Conservation (phyloP, 2,113 vertebrate species). For the Xenopus borealis region DNA sequence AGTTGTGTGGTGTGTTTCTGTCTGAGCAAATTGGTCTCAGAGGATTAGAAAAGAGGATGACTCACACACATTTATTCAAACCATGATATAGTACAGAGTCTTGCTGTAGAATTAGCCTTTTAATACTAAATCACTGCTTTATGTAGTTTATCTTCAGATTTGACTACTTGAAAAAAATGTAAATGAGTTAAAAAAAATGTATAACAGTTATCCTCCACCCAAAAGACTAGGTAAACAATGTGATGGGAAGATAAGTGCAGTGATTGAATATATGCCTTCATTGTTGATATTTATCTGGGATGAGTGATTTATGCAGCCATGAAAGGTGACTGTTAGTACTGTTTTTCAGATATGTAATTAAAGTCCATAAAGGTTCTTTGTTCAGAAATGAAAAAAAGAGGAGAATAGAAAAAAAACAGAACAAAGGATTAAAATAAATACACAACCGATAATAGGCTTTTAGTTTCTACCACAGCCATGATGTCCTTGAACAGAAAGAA, state of each 20-base stretch:
- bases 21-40: too few species aligned
- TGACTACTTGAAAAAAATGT: too few species aligned
- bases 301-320: constrained; percentile 33
- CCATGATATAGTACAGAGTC: too few species aligned
- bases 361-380: constrained; percentile 35
- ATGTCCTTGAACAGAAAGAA: constrained; percentile 44
- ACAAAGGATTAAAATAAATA: constrained; percentile 35
- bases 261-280: constrained; percentile 14
- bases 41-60: too few species aligned
- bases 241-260: constrained; percentile 23
- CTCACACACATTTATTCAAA: too few species aligned
- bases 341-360: constrained; percentile 46
- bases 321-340: constrained; percentile 25
- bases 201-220: too few species aligned
- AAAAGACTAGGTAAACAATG: constrained; percentile 12
- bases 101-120: too few species aligned
- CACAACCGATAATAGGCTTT: constrained; percentile 34
- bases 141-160: too few species aligned
- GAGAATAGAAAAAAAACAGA: constrained; percentile 1
- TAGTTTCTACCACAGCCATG: constrained; percentile 43
- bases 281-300: constrained; percentile 37
- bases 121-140: too few species aligned
- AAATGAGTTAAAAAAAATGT: too few species aligned
- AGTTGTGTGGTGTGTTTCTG: too few species aligned
- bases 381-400: constrained; percentile 19